A percentile compares a stretch with the other conserved stretches of the same genome.
Evolutionary conservation across 1,140 invertebrate species (phyloP).

Genomic region (Calliphora vicina): DNA sequence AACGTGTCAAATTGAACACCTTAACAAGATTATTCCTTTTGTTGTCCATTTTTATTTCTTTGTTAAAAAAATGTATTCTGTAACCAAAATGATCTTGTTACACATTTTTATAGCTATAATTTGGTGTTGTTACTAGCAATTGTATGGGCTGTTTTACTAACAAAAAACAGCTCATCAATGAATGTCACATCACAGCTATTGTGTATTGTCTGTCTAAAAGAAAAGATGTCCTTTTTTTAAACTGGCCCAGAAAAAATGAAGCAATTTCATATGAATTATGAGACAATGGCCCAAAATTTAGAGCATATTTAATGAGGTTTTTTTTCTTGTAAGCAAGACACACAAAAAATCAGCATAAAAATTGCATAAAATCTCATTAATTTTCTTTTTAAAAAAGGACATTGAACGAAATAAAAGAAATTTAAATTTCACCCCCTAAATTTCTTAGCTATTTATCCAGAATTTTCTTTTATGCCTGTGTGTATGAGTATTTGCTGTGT

Average conservation of each 20-base stretch:
- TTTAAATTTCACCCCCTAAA: no score
- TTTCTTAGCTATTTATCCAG: no score
- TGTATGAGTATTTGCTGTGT: no score
- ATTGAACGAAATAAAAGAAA: not conserved
- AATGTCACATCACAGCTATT: not conserved
- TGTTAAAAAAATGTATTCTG: no score
- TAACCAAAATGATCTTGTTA: no score
- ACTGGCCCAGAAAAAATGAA: not conserved
- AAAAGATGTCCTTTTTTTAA: not conserved
- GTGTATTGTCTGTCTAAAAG: not conserved
- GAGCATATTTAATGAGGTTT: not conserved
- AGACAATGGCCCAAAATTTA: conserved; percentile 7
- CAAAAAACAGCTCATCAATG: conserved; percentile 13
- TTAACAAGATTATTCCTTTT: no score
- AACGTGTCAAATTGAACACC: no score
- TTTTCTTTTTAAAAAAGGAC: not conserved
- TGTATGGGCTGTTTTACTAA: not conserved
- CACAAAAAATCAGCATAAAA: not conserved
- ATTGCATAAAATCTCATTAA: conserved; percentile 26
- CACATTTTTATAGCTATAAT: no score
- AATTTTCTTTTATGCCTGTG: no score
- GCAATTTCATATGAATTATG: conserved; percentile 33
- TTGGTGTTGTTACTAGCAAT: no score
- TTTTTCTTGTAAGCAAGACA: not conserved
- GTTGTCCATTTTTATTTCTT: no score